Evolutionary conservation across 30 jellyfish, hydroid and myxozoan genomes (phyloP), one percentile per base, ranked within the genome.

Genomic region (Haliclystus octoradiatus): DNA sequence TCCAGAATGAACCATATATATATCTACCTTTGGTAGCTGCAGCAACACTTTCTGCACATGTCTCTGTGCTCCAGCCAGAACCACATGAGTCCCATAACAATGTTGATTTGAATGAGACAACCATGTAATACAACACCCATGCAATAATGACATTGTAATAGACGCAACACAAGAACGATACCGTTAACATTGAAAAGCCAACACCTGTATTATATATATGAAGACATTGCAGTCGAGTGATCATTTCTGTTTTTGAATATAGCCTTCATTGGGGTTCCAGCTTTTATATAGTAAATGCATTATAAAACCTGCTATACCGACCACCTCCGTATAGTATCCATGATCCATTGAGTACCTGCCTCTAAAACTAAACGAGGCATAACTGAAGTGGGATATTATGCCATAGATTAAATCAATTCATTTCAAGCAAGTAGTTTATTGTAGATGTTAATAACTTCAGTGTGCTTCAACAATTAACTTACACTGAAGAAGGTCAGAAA

Each of bases 61-160:
- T 71, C 0, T 47, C 25, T 19, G 98, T 81, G 34, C 81, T 89
- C 98, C 98, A 89, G 65, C 64, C 33, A 32, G 81, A 75, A 24
- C 47, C 40, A 47, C 98, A 89, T 63, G 34, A 26, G 28, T 89
- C 62, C 98, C 98, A 89, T 19, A 95, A 95, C 29, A 89, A 95
- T 29, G 75, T 92, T 0, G 75, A 15, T 57, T 74, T 73, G 61
- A 89, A 32, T 27, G 98, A 89, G 31, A 82, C 98, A 57, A 78
- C 80, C 95, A 89, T 81, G 62, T 81, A 89, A 62, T 75, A 89
- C 62, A 89, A 78, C 62, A 89, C 98, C 76, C 94, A 89, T n/a
- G 95, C 88, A 4, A 89, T 69, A 9, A 89, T 82, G 62, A 89
- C 95, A 49, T 89, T 89, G 93, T 89, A 89, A 85, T 89, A 89